Evolutionary conservation across 2,797 vertebrate species (phyloP), one percentile per base, ranked within the genome.

Genomic region (Macropodus opercularis): DNA sequence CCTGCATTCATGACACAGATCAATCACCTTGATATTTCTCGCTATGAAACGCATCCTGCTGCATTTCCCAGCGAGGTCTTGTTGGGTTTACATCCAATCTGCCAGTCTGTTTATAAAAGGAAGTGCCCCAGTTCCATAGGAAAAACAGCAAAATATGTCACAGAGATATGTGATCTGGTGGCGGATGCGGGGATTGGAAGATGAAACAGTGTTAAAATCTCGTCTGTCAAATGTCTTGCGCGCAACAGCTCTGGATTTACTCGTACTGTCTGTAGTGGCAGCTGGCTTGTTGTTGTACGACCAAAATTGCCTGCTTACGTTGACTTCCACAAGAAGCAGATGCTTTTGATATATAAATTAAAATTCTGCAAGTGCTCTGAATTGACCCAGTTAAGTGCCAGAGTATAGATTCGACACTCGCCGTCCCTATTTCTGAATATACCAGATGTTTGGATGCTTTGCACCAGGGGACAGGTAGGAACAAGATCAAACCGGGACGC

Each of bases 401-500:
- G 52, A 69, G 64, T 75, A 60, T 73, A 35, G 35, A 63, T 77
- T 55, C 6, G 27, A 66, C 63, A 77, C 60, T 77, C 44, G 59
- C 69, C n/a, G 64, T 75, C 69, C 77, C 74, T 79, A 59, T 85
- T 85, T 83, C 58, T 21, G 9, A 78, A 63, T 24, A 24, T 47
- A 55, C 54, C 85, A 86, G 86, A 85, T 88, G 85, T 87, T 83
- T 63, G 59, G 71, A 73, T 69, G 72, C 40, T 40, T 46, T 8
- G 19, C 68, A 67, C 54, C 50, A 43, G 43, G 72, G 82, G 64
- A 68, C 55, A 62, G 61, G 78, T 46, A 40, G 51, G 61, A 80
- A 72, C 63, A 43, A 75, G 80, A 87, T 85, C 78, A 87, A 89
- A 86, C 66, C 36, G 39, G 51, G 70, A 67, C 55, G 60, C 18